Evolutionary conservation across 1,140 invertebrate species (phyloP), one percentile per base, ranked within the genome.

Genomic region (Venturia canescens): DNA sequence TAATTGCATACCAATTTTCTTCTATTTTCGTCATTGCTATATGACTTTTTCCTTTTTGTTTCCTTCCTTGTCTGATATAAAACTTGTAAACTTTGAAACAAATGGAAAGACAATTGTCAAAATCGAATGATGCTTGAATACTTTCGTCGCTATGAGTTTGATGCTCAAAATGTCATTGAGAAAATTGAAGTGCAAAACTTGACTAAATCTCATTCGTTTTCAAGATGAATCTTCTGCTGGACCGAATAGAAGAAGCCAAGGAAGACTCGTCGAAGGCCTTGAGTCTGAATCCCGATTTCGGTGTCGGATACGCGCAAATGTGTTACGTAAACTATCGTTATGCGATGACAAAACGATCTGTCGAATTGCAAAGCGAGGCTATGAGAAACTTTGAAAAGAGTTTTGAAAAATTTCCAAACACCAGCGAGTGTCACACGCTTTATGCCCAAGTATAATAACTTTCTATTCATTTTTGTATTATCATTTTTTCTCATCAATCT

Each of bases 251-350:
- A 79, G 95, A 96, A 82, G 97, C 98, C 0, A 93, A 96, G 80
- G 86, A 91, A 66, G 96, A 99, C 90, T 98, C 98, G 91, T 93
- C 96, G 38, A 97, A 95, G 87, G 97, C 97, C 71, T 94, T 97
- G 2, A 92, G 95, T 84, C 89, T 98, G 13, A 97, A 97, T 87
- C 96, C 97, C 15, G 89, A 96, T 79, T 97, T 97, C 89, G 94
- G 96, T 13, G 95, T 98, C 85, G 96, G 97, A 21, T 95, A 94
- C 87, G 96, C 97, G 60, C 98, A 99, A 88, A 98, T 97, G 88
- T 96, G 95, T 86, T 98, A 97, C 89, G 94, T 96, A 34, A 95
- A 97, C 87, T 98, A 97, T 88, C 94, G 96, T 86, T 93, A 94
- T 87, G 94, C 94, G 4, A 87, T 93, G 34, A 80, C 91, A 23